phyloP scores from a whole-genome alignment of 2,797 vertebrate genomes.

The Acomys russatus region DNA sequence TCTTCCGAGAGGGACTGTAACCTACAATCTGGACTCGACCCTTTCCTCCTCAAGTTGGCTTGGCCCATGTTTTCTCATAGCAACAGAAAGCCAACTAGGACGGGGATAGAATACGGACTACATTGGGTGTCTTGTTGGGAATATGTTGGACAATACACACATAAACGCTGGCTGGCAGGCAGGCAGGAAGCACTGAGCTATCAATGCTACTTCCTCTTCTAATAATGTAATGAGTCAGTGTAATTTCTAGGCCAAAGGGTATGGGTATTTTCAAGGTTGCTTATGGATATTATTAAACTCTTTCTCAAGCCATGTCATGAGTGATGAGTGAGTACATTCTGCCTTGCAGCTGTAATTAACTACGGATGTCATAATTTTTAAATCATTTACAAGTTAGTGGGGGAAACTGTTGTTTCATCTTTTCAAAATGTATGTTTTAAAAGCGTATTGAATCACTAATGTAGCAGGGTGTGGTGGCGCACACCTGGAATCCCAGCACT shows the following conservation, averaged over 20 bases:
- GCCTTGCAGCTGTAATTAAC: constrained; percentile 38
- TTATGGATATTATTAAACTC: constrained; percentile 41
- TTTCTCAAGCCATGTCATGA: constrained; percentile 17
- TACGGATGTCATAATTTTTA: constrained; percentile 34
- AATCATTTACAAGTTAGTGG: constrained; percentile 42
- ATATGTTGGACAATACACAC: background rate
- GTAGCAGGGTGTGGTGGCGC: too few relatives aligned
- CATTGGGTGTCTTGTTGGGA: background rate
- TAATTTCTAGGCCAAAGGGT: constrained; percentile 21
- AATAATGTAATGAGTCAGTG: background rate
- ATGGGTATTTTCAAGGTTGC: constrained; percentile 43
- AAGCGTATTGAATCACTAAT: background rate
- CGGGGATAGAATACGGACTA: background rate
- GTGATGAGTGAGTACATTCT: background rate
- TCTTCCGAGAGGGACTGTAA: background rate
- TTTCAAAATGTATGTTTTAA: background rate
- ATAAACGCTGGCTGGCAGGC: background rate
- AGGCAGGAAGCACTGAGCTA: background rate
- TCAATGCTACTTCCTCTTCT: background rate
- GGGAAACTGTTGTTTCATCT: constrained; percentile 20
- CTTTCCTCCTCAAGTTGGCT: background rate
- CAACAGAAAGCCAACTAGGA: background rate
- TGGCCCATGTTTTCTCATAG: background rate
- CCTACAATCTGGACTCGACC: background rate
- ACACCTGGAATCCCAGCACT: too few relatives aligned